These are phyloP conservation scores for Sinocyclocheilus anshuiensis DNA, from an alignment of 2,113 vertebrate species.

Conservation along the genomic window DNA sequence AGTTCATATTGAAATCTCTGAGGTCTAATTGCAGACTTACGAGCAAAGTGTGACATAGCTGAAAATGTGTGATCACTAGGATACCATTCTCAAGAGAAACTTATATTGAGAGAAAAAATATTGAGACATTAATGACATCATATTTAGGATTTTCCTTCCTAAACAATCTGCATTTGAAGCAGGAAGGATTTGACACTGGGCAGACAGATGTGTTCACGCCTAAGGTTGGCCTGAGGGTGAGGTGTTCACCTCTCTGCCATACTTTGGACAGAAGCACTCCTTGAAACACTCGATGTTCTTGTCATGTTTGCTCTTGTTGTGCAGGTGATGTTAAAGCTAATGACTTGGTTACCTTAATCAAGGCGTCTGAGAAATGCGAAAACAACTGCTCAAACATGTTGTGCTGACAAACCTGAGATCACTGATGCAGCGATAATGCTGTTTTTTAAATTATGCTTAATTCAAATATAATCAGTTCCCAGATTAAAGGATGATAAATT, in stretches of 20 bases:
- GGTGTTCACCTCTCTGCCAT: slow-evolving; percentile 7
- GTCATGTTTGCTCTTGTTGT: slow-evolving; percentile 21
- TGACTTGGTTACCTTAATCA: neutral
- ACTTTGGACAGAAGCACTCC: neutral
- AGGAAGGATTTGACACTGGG: neutral
- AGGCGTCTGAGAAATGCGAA: neutral
- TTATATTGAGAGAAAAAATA: too few species aligned
- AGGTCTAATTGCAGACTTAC: neutral
- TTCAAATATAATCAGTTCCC: neutral
- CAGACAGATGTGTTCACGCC: neutral
- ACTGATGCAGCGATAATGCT: neutral
- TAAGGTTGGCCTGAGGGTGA: neutral
- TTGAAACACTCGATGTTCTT: neutral
- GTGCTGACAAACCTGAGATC: neutral
- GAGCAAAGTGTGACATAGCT: neutral
- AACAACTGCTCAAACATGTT: slow-evolving; percentile 12
- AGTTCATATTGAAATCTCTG: neutral
- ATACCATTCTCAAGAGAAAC: neutral
- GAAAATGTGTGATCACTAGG: neutral
- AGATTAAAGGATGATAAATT: neutral
- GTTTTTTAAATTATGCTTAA: neutral
- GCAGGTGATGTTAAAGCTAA: slow-evolving; percentile 14
- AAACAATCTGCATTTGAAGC: neutral
- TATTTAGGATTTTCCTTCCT: too few species aligned
- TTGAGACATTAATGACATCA: too few species aligned